Evolutionary conservation across 2,113 vertebrate species (phyloP), one percentile per base, ranked within the genome.

Genomic region (Aspidoscelis tigris): DNA sequence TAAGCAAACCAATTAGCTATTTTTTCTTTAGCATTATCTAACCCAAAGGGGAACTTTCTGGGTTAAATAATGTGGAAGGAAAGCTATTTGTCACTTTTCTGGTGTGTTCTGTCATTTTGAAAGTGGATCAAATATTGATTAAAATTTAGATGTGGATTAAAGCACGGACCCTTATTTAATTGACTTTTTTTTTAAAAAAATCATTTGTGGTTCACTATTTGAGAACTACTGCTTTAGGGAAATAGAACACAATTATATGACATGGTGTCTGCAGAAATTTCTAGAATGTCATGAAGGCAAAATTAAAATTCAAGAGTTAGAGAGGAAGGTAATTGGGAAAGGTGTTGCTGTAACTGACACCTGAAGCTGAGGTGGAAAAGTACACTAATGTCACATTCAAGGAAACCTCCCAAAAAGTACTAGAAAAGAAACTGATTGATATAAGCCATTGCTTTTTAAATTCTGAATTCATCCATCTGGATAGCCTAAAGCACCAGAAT

Each of bases 401-500:
- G 70, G 87, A 88, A 82, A 58, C 47, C 18, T 21, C 10, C n/a
- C 75, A 82, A 75, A 86, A 86, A 39, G n/a, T 61, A 18, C 58
- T 3, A 64, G 89, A 78, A 89, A 64, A 88, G 53, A 86, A 89
- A 90, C 50, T 80, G 73, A 92, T 89, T 88, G 84, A 82, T 88
- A 83, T 68, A 88, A 91, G 90, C 84, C 87, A 80, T 89, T 92
- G 69, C 77, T 87, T 91, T 88, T 91, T 90, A 85, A 88, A 90
- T 90, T 91, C 86, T 92, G 87, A 90, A 92, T 81, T 86, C 76
- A 86, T 84, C 83, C 87, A 88, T 93, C 89, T 92, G 81, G 91
- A 83, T 91, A 91, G 85, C 86, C 75, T 0, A 33, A 90, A 91
- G 93, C 89, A 87, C 5, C 66, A 50, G 86, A 90, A 89, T 89